These are phyloP conservation scores for Microcebus murinus DNA, from an alignment of 2,113 vertebrate species.

Conservation along the genomic window DNA sequence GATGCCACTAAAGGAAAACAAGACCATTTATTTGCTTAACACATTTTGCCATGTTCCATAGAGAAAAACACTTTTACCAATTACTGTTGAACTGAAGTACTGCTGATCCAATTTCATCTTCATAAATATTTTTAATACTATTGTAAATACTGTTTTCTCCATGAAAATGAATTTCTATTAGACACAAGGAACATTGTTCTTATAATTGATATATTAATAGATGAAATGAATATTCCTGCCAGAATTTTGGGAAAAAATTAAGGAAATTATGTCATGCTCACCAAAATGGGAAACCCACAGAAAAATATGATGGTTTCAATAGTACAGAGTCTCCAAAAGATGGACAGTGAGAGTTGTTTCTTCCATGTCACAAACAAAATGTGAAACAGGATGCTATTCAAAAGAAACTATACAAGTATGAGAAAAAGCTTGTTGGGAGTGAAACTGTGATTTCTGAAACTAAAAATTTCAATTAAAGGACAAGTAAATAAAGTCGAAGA, in stretches of 20 bases:
- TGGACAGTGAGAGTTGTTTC: not conserved
- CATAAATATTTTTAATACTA: not conserved
- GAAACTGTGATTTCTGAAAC: not conserved
- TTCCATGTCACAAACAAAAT: not conserved
- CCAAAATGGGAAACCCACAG: not conserved
- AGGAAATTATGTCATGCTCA: not conserved
- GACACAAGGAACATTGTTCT: not conserved
- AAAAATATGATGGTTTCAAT: not conserved
- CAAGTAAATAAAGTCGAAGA: not conserved
- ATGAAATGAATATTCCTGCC: not conserved
- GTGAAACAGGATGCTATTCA: not conserved
- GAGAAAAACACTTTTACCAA: not conserved
- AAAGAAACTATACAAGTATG: not conserved
- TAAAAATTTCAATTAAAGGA: not conserved
- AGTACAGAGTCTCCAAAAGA: not conserved
- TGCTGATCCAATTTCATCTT: not conserved
- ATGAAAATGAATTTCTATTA: not conserved
- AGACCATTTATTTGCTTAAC: constrained; percentile 55
- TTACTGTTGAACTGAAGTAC: not conserved
- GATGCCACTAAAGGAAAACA: constrained; percentile 48
- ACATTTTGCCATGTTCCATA: constrained; percentile 34
- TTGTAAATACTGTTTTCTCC: not conserved
- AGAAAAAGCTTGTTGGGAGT: not conserved
- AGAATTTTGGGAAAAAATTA: not conserved
- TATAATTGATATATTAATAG: not conserved